Percentiles rank a stretch among this genome's conserved stretches.
phyloP scores from a whole-genome alignment of 2,888 invertebrate species.

The Helicoverpa assulta region DNA sequence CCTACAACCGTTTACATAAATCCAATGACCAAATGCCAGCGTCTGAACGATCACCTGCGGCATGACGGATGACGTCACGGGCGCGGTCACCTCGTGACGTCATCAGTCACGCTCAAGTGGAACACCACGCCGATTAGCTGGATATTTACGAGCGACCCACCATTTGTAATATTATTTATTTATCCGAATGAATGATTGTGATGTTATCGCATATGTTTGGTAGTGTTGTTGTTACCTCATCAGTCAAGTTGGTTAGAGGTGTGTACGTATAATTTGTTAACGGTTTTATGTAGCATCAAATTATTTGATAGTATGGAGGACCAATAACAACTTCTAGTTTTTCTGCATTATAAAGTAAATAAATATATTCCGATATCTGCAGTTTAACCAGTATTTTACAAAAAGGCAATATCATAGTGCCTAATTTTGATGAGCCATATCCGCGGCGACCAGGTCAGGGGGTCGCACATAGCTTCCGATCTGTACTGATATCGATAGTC shows the following conservation, averaged over 20 bases:
- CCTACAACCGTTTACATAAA: background rate
- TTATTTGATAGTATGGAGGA: background rate
- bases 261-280: background rate
- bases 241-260: background rate
- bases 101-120: slow-evolving; percentile 27
- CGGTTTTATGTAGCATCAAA: background rate
- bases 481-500: slow-evolving; percentile 51
- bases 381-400: slow-evolving; percentile 1
- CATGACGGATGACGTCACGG: slow-evolving; percentile 47
- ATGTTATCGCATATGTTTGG: background rate
- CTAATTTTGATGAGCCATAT: slow-evolving; percentile 21
- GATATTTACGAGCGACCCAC: slow-evolving; percentile 14
- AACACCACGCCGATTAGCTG: slow-evolving; percentile 21
- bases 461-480: slow-evolving; percentile 56
- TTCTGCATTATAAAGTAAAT: too few relatives aligned
- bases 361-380: background rate
- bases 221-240: slow-evolving; percentile 1
- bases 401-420: slow-evolving; percentile 8
- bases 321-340: background rate
- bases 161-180: slow-evolving; percentile 18
- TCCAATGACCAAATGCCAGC: slow-evolving; percentile 9
- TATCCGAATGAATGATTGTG: slow-evolving; percentile 1
- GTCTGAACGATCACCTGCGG: slow-evolving; percentile 32
- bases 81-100: slow-evolving; percentile 21
- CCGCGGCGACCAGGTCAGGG: slow-evolving; percentile 34